Base-by-base conservation (phyloP, 2,113 vertebrate genomes). In the human region DNA sequence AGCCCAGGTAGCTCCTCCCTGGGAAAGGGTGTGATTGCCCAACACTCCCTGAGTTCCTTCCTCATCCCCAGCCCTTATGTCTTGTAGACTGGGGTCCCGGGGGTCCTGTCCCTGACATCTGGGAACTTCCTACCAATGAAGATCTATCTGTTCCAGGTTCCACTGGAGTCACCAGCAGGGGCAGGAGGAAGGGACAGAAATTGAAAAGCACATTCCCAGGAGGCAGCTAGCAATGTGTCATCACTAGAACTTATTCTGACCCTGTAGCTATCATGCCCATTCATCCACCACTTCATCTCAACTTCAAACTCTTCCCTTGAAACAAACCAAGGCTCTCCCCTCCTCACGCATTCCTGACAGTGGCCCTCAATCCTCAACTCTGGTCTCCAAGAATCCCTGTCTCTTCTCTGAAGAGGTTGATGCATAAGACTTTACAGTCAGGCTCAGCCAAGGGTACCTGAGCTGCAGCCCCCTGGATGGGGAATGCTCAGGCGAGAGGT, bases 1-100 rank as follows among this genome's bases (percentile, higher is more conserved):
- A 94, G 55, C 78, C 52, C 59, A 38, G 88, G 27, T 5, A 20
- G 52, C 72, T 93, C 90, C 95, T 85, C 76, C 72, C 93, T 61
- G 84, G 89, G 85, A 86, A 97, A 96, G 73, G 30, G 2, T 6
- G 0, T 7, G 40, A 73, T 96, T 93, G 45, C 93, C 95, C 92
- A 94, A 93, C 48, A 32, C 48, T 89, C 52, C 52, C 20, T 11
- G 23, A 50, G 27, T 45, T 76, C 57, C 20, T 93, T 84, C 78
- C 78, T 91, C 38, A 5, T 30, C 23, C 32, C 59, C 57, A 70
- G 84, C 12, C 48, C 18, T 72, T 7, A 64, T 52, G 20, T 16
- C 68, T 2, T 0, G 30, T 0, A 68, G 68, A 68, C 66, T 59
- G 59, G n/a, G 14, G 11, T 12, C 20, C 38, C 68, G 10, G 25